phyloP scores from a whole-genome alignment of 2,888 invertebrate species.

The Poecilus cupreus region DNA sequence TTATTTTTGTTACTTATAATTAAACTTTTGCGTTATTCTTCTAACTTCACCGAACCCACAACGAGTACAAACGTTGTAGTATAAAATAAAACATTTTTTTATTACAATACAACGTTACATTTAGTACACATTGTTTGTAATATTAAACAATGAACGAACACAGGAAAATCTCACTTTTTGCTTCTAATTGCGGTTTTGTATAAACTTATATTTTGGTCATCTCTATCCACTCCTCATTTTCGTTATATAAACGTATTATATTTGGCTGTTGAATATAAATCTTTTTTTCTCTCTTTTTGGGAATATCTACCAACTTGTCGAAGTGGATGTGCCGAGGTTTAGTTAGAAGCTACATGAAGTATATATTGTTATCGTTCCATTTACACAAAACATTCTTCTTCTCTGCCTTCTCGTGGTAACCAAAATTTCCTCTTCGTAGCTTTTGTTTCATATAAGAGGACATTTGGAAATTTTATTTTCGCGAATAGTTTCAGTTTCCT shows the following conservation, averaged over 20 bases:
- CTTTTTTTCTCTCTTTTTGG: slow-evolving; percentile 14
- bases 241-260: background rate
- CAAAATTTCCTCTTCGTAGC: background rate
- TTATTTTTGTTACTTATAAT: too few relatives aligned
- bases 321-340: background rate
- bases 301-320: background rate
- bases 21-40: too few relatives aligned
- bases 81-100: too few relatives aligned
- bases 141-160: too few relatives aligned
- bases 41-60: too few relatives aligned
- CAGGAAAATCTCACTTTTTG: slow-evolving; percentile 55
- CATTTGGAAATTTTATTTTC: background rate
- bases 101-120: too few relatives aligned
- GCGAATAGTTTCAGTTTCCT: background rate
- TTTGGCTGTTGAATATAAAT: slow-evolving; percentile 9
- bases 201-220: slow-evolving; percentile 42
- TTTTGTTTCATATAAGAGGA: slow-evolving; percentile 1
- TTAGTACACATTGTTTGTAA: too few relatives aligned
- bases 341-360: background rate
- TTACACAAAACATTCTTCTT: background rate
- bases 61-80: too few relatives aligned
- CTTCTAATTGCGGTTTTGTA: slow-evolving; percentile 53
- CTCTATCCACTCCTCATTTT: slow-evolving; percentile 25
- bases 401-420: background rate
- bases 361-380: too few relatives aligned